These are phyloP conservation scores for Linurgus olivaceus DNA, from an alignment of 2,797 vertebrate genomes.

Conservation along the genomic window DNA sequence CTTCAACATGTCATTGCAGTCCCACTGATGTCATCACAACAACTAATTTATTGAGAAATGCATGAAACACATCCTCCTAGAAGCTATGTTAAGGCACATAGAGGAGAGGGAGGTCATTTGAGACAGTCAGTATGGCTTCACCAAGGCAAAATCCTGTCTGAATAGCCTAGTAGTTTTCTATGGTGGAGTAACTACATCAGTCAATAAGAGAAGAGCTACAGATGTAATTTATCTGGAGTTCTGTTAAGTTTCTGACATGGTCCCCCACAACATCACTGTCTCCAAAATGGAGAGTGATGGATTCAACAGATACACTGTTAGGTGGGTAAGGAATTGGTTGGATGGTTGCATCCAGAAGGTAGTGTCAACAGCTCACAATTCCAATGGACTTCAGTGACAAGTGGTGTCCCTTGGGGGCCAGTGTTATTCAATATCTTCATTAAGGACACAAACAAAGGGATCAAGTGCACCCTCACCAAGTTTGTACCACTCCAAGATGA, in stretches of 20 bases:
- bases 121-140: background rate
- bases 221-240: background rate
- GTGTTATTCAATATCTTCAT: background rate
- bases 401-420: no score
- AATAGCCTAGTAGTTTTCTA: background rate
- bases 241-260: accelerated
- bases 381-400: background rate
- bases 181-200: background rate
- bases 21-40: background rate
- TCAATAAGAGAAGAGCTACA: background rate
- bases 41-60: background rate
- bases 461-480: accelerated
- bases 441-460: background rate
- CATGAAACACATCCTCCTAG: background rate
- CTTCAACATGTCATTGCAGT: background rate
- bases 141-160: background rate
- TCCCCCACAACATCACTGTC: background rate
- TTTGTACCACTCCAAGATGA: background rate
- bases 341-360: background rate
- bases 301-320: no score
- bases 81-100: background rate
- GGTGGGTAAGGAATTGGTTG: background rate
- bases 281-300: background rate
- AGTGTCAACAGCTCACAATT: no score
- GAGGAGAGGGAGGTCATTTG: background rate